Conservation (phyloP, 2,888 invertebrate species). For the Ptilodon capucinus region DNA sequence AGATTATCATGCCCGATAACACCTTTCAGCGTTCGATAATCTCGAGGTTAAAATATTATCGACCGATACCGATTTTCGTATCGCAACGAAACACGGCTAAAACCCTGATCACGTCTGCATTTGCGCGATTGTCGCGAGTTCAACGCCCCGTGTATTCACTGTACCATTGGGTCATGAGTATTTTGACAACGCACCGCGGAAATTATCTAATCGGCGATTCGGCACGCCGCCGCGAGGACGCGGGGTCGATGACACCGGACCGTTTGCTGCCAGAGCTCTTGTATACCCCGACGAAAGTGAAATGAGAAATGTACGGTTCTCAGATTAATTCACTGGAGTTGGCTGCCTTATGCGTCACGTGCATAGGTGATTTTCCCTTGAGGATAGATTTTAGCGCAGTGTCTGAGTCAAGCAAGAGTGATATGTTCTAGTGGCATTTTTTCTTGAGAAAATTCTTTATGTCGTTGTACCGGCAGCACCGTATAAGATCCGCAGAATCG, state of each 20-base stretch:
- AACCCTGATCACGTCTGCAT: slow-evolving; percentile 51
- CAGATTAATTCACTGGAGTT: no score
- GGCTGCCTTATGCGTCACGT: no score
- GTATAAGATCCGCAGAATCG: no score
- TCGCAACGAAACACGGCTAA: slow-evolving; percentile 31
- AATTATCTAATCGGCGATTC: slow-evolving; percentile 83
- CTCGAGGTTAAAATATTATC: slow-evolving; percentile 48
- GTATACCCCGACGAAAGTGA: slow-evolving; percentile 72
- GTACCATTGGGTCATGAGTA: slow-evolving; percentile 81
- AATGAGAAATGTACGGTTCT: slow-evolving; percentile 70
- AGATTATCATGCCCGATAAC: slow-evolving; percentile 22
- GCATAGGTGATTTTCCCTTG: no score
- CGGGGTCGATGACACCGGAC: slow-evolving; percentile 68
- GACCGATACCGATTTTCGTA: slow-evolving; percentile 55
- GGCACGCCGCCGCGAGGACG: slow-evolving; percentile 79
- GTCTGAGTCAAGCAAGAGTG: no score
- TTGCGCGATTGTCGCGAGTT: slow-evolving; percentile 59
- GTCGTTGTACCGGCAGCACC: no score
- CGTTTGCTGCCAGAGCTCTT: slow-evolving; percentile 57
- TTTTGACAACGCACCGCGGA: slow-evolving; percentile 80
- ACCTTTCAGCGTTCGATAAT: slow-evolving; percentile 24
- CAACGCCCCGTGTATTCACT: slow-evolving; percentile 70
- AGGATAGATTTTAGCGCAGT: no score
- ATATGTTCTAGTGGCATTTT: no score
- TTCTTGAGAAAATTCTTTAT: no score